Evolutionary conservation across 2,888 invertebrate species (phyloP), one percentile per base, ranked within the genome.

Genomic region (Trimorus sp.): DNA sequence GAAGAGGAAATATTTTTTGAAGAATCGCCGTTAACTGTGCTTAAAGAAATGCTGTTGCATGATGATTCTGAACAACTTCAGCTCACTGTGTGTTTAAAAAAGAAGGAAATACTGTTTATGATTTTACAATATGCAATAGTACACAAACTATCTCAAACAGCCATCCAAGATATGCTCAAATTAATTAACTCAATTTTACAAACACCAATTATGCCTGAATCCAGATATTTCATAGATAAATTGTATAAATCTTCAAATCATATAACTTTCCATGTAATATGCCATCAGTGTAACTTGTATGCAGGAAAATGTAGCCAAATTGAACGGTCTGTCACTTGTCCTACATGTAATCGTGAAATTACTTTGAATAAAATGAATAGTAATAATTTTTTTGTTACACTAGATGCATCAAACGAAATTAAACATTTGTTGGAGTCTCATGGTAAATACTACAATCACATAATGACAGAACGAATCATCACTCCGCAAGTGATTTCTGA

Each of bases 301-400:
- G 53, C 59, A 6, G n/a, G 45, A 3, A 65, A 53, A 45, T 78
- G 60, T 14, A 5, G 9, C 6, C 15, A 51, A 53, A 36, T 37
- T 37, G 37, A 63, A 37, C n/a, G 36, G 1, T 49, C 14, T 26
- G n/a, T 63, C 36, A 7, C n/a, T 0, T 49, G 65, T 58, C 59
- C 51, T n/a, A 40, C 11, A 60, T 80, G 75, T 40, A 51, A 60
- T 49, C n/a, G 37, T 1, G 51, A 51, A 14, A 60, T 60, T 60
- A 15, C n/a, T 38, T 5, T 65, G 0, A 37, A 42, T 56, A 49
- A 0, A 58, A 15, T 11, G 36, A 9, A 37, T 15, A 48, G 38
- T 56, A 16, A 36, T 6, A 59, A 75, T 59, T 75, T 75, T 60
- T 75, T 66, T 54, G 75, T 76, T 11, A 76, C 69, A 2, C 62